Percentiles rank a stretch among this genome's conserved stretches.
These are phyloP conservation scores for Lithophane ornitopus DNA, from an alignment of 2,888 invertebrate species.

Conservation along the genomic window DNA sequence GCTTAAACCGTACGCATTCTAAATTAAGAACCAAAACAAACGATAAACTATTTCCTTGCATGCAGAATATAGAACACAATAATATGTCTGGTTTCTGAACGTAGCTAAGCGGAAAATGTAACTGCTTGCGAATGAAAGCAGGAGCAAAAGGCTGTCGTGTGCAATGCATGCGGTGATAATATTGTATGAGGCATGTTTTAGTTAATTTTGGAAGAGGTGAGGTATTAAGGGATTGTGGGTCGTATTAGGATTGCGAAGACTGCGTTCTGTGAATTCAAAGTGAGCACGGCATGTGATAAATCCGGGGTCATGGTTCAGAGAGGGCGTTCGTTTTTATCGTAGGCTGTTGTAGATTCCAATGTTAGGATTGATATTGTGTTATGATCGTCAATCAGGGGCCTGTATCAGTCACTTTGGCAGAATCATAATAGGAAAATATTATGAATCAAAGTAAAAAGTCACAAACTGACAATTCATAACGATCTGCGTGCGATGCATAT, in stretches of 20 bases:
- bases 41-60: conserved; percentile 19
- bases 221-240: conserved; percentile 4
- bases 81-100: conserved; percentile 48
- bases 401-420: no score
- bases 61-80: conserved; percentile 31
- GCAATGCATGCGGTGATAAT: conserved; percentile 52
- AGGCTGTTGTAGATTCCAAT: neutral
- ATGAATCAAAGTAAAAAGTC: no score
- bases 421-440: no score
- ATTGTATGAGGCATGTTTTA: conserved; percentile 40
- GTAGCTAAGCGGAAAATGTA: conserved; percentile 67
- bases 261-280: neutral
- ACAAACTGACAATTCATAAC: no score
- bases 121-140: conserved; percentile 71
- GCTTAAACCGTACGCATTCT: neutral
- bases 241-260: no score
- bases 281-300: neutral
- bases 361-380: neutral
- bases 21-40: conserved; percentile 35
- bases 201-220: conserved; percentile 49
- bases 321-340: neutral
- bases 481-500: no score
- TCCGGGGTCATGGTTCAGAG: neutral
- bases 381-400: neutral
- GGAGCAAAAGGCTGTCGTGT: conserved; percentile 68